Percentiles rank a stretch among this genome's conserved stretches.
phyloP scores from a whole-genome alignment of 2,888 invertebrate species.

The Cyrtodaria siliqua region DNA sequence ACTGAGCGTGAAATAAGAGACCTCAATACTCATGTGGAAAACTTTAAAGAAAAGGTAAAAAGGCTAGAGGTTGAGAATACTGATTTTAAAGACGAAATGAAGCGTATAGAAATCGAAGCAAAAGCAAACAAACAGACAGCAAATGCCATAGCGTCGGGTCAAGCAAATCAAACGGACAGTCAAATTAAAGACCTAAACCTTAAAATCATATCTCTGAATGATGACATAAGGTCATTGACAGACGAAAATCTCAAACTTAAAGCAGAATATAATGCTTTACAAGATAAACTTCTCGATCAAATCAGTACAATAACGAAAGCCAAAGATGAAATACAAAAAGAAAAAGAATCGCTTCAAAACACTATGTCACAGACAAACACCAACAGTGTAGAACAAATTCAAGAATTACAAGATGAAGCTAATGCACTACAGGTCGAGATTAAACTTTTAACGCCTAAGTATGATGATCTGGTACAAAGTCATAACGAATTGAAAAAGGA shows the following conservation, averaged over 20 bases:
- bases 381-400: slow-evolving; percentile 25
- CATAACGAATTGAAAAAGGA: slow-evolving; percentile 42
- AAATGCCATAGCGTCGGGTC: slow-evolving; percentile 46
- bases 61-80: slow-evolving; percentile 45
- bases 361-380: slow-evolving; percentile 32
- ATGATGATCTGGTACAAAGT: slow-evolving; percentile 34
- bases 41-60: slow-evolving; percentile 51
- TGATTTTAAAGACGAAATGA: slow-evolving; percentile 48
- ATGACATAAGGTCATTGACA: slow-evolving; percentile 50
- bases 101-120: slow-evolving; percentile 43
- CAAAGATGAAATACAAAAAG: slow-evolving; percentile 24
- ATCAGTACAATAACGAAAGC: slow-evolving; percentile 34
- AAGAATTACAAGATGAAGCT: slow-evolving; percentile 48
- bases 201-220: slow-evolving; percentile 44
- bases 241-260: slow-evolving; percentile 52
- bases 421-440: slow-evolving; percentile 53
- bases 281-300: slow-evolving; percentile 52
- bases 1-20: slow-evolving; percentile 54
- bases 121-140: slow-evolving; percentile 50
- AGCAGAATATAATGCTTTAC: slow-evolving; percentile 26
- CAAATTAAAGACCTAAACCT: slow-evolving; percentile 52
- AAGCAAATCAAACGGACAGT: slow-evolving; percentile 46
- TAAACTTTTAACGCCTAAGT: slow-evolving; percentile 52
- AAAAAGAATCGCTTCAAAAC: slow-evolving; percentile 40
- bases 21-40: slow-evolving; percentile 45